Percentiles rank a stretch among this genome's conserved stretches.
These are phyloP conservation scores for Mycalesis mineus DNA, from an alignment of 2,888 invertebrate genomes.

Conservation along the genomic window DNA sequence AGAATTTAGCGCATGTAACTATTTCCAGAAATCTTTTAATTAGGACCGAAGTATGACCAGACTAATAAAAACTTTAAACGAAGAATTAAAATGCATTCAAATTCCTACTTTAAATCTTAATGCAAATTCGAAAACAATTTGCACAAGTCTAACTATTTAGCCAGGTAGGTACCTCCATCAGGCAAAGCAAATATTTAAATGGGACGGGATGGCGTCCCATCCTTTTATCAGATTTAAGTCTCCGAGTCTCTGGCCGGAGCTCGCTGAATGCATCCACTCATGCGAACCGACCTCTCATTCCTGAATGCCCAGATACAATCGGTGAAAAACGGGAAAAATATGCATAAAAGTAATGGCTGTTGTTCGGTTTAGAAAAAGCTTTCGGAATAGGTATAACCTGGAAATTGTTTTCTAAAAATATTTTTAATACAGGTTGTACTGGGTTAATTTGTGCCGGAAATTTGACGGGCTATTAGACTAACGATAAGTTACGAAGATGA, in stretches of 20 bases:
- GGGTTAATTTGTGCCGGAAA: no score
- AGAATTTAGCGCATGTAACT: no score
- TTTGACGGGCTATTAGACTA: no score
- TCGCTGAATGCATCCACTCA: slow-evolving; percentile 16
- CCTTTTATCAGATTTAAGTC: slow-evolving; percentile 33
- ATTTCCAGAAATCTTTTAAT: no score
- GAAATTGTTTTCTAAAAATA: no score
- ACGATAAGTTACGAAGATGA: no score
- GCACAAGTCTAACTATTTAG: background rate
- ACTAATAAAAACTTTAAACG: background rate
- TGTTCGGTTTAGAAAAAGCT: background rate
- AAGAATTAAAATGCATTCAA: background rate
- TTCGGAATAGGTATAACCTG: background rate
- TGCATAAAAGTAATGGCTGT: background rate
- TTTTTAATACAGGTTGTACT: no score
- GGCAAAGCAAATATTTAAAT: slow-evolving; percentile 6
- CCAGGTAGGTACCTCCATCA: background rate
- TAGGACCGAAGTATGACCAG: no score
- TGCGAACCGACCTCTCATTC: slow-evolving; percentile 15
- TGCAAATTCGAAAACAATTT: slow-evolving; percentile 7
- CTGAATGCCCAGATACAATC: background rate
- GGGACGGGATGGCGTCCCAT: background rate
- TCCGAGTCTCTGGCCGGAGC: slow-evolving; percentile 14
- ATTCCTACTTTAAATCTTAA: background rate
- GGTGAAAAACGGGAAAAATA: background rate